Percentiles rank a stretch among this genome's conserved stretches.
These are phyloP conservation scores for Caenorhabditis drosophilae DNA, from an alignment of 2,888 invertebrate species.

Conservation along the genomic window DNA sequence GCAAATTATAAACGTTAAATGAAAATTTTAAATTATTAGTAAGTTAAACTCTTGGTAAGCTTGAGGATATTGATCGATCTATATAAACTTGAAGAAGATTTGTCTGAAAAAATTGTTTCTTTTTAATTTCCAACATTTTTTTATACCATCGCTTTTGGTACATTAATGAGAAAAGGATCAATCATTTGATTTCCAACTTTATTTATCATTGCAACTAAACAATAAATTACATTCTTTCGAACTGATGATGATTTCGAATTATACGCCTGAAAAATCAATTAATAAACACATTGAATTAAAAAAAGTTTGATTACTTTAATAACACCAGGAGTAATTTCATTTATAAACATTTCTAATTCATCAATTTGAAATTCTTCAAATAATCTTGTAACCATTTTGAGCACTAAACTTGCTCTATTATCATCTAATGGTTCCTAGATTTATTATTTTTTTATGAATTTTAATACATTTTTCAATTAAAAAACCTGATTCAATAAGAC, in stretches of 20 bases:
- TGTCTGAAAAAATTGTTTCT: conserved; percentile 20
- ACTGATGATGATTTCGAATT: conserved; percentile 28
- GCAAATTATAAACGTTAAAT: not conserved
- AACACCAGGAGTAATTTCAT: conserved; percentile 21
- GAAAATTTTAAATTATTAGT: not conserved
- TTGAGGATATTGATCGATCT: conserved; percentile 28
- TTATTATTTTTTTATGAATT: too few relatives aligned
- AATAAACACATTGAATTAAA: not conserved
- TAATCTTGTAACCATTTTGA: conserved; percentile 26
- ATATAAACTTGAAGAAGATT: conserved; percentile 38
- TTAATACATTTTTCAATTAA: too few relatives aligned
- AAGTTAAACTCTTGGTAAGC: conserved; percentile 15
- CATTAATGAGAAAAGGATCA: conserved; percentile 23
- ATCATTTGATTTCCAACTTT: conserved; percentile 21
- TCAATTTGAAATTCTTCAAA: conserved; percentile 28
- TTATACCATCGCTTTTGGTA: conserved; percentile 36
- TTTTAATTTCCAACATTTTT: too few relatives aligned
- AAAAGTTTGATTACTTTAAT: conserved; percentile 4
- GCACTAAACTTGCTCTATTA: conserved; percentile 13
- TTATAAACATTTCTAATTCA: conserved; percentile 15
- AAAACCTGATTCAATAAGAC: conserved; percentile 27
- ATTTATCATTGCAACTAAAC: conserved; percentile 34
- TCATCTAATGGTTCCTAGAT: conserved; percentile 15
- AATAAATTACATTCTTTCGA: conserved; percentile 33
- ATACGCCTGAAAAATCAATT: conserved; percentile 17